Conservation (phyloP, 2,888 invertebrate genomes). For the Fissipunctia ypsillon region DNA sequence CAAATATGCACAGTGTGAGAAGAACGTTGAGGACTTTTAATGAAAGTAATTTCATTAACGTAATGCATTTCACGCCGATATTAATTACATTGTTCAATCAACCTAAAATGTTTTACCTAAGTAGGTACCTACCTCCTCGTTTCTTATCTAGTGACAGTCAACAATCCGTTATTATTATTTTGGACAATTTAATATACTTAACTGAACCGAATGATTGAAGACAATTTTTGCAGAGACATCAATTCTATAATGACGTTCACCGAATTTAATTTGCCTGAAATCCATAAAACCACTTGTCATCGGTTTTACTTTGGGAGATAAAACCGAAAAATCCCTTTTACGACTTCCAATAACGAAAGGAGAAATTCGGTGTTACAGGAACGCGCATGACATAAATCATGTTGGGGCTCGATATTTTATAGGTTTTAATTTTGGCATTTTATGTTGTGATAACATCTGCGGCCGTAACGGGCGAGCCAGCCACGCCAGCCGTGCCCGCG, state of each 20-base stretch:
- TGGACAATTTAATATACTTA: no score
- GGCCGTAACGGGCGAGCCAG: constrained; percentile 79
- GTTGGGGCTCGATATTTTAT: constrained; percentile 83
- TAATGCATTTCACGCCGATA: constrained; percentile 45
- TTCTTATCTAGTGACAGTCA: background rate
- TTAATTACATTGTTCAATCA: constrained; percentile 47
- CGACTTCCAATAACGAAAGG: constrained; percentile 76
- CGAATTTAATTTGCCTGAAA: constrained; percentile 59
- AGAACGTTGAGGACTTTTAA: constrained; percentile 2
- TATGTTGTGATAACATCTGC: constrained; percentile 88
- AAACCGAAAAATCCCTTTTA: constrained; percentile 73
- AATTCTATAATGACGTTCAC: constrained; percentile 44
- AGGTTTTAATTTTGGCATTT: constrained; percentile 86
- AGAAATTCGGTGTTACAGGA: constrained; percentile 75
- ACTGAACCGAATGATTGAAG: no score
- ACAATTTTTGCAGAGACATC: constrained; percentile 11
- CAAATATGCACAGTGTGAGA: constrained; percentile 13
- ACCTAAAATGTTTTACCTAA: constrained; percentile 34
- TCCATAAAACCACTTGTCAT: constrained; percentile 63
- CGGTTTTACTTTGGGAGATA: constrained; percentile 63
- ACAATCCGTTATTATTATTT: background rate
- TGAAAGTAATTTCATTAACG: constrained; percentile 44
- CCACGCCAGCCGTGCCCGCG: constrained; percentile 56
- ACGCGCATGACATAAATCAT: constrained; percentile 82
- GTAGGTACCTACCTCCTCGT: background rate